A percentile compares a stretch with the other conserved stretches of the same genome.
phyloP scores from a whole-genome alignment of 2,888 invertebrate species.

The Meta bourneti region DNA sequence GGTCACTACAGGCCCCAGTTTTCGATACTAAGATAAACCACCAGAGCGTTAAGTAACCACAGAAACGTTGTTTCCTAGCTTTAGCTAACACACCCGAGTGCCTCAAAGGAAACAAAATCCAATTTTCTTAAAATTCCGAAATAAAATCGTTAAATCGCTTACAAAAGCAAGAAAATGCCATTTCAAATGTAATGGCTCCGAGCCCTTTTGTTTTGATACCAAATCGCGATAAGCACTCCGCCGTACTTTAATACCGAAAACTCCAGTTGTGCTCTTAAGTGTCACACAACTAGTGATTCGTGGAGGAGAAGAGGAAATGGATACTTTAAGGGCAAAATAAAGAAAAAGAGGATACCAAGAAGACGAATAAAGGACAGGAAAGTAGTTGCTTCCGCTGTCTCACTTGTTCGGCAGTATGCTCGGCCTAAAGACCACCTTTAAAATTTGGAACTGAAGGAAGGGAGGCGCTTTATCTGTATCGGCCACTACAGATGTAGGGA shows the following conservation, averaged over 20 bases:
- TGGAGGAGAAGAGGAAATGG: conserved; percentile 32
- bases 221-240: conserved; percentile 4
- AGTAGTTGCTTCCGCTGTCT: conserved; percentile 11
- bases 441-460: not conserved
- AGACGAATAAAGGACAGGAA: not conserved
- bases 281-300: not conserved
- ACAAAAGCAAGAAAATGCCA: not conserved
- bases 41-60: no score
- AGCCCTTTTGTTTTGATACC: not conserved
- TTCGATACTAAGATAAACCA: no score
- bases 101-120: no score
- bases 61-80: no score
- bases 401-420: not conserved
- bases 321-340: conserved; percentile 37
- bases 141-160: not conserved
- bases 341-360: not conserved
- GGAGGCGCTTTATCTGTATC: no score
- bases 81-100: no score
- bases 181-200: not conserved
- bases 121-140: not conserved
- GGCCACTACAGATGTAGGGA: conserved; percentile 1
- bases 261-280: not conserved
- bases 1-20: no score
- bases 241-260: not conserved
- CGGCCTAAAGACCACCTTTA: not conserved